phyloP scores from a whole-genome alignment of 2,888 invertebrate species.

The Amblyjoppa fuscipennis region DNA sequence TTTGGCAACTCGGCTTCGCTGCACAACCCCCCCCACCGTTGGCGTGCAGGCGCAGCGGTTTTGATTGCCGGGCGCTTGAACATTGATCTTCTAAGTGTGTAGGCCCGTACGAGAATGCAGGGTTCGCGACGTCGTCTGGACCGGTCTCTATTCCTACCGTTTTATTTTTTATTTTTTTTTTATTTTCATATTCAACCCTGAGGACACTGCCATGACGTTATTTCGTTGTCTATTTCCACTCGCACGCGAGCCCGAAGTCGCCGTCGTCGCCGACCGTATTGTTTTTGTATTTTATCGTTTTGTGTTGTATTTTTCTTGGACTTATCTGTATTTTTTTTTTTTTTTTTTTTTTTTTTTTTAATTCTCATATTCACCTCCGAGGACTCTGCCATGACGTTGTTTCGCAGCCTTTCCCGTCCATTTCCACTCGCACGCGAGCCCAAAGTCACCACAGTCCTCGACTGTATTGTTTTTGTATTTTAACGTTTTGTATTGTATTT shows the following conservation, averaged over 20 bases:
- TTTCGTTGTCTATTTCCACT: constrained; percentile 63
- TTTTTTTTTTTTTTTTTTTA: not conserved
- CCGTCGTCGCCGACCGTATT: not conserved
- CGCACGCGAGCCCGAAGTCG: constrained; percentile 70
- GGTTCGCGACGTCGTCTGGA: constrained; percentile 48
- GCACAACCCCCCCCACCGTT: not conserved
- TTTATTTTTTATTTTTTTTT: constrained; percentile 6
- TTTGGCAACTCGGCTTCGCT: constrained; percentile 1
- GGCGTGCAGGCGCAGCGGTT: constrained; percentile 33
- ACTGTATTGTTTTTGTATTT: not conserved
- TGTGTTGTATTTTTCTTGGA: not conserved
- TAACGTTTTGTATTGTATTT: not conserved
- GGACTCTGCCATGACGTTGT: constrained; percentile 18
- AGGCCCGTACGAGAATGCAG: constrained; percentile 14
- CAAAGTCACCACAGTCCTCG: constrained; percentile 34
- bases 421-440: constrained; percentile 71
- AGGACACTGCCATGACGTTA: constrained; percentile 13
- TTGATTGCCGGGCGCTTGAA: constrained; percentile 43
- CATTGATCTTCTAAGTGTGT: constrained; percentile 29
- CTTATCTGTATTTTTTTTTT: not conserved
- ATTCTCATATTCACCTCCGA: not conserved
- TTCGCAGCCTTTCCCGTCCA: constrained; percentile 66
- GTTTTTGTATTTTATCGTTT: too few relatives aligned
- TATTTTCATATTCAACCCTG: not conserved
- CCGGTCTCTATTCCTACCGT: constrained; percentile 26